These are phyloP conservation scores for Drosophila limbata DNA, from an alignment of 2,888 invertebrate species.

Conservation along the genomic window DNA sequence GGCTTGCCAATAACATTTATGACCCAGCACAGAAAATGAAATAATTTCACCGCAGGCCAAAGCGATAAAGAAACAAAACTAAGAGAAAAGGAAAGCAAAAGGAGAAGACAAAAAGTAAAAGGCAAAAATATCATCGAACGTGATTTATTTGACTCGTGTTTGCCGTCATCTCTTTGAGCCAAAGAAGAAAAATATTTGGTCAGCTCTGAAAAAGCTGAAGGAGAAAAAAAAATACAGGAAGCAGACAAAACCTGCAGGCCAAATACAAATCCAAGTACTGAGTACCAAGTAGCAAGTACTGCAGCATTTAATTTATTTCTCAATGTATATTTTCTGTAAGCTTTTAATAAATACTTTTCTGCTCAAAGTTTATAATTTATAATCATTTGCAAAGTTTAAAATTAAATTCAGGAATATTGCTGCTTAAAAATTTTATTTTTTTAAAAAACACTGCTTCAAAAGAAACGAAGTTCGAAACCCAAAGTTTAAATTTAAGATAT, in stretches of 20 bases:
- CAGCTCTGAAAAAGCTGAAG: slow-evolving; percentile 29
- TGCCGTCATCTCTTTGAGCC: slow-evolving; percentile 50
- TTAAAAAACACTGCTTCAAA: too few species aligned
- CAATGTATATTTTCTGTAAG: not conserved
- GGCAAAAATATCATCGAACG: slow-evolving; percentile 62
- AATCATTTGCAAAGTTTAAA: too few species aligned
- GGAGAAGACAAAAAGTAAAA: slow-evolving; percentile 11
- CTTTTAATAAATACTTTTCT: too few species aligned
- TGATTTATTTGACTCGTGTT: slow-evolving; percentile 59
- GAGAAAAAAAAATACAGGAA: too few species aligned
- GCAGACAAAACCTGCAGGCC: slow-evolving; percentile 11
- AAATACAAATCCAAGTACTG: not conserved
- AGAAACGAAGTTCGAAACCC: too few species aligned
- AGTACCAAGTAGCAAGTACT: not conserved
- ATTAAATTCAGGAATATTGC: too few species aligned
- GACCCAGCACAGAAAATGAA: slow-evolving; percentile 47
- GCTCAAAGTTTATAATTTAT: too few species aligned
- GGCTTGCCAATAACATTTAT: slow-evolving; percentile 41
- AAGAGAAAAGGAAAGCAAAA: slow-evolving; percentile 14
- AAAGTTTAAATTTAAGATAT: too few species aligned
- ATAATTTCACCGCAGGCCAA: slow-evolving; percentile 62
- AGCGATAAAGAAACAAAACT: slow-evolving; percentile 27
- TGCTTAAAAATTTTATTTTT: too few species aligned
- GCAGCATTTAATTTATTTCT: not conserved
- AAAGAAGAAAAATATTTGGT: slow-evolving; percentile 63